Conservation (phyloP, 2,797 vertebrate genomes). For the Perodicticus potto region DNA sequence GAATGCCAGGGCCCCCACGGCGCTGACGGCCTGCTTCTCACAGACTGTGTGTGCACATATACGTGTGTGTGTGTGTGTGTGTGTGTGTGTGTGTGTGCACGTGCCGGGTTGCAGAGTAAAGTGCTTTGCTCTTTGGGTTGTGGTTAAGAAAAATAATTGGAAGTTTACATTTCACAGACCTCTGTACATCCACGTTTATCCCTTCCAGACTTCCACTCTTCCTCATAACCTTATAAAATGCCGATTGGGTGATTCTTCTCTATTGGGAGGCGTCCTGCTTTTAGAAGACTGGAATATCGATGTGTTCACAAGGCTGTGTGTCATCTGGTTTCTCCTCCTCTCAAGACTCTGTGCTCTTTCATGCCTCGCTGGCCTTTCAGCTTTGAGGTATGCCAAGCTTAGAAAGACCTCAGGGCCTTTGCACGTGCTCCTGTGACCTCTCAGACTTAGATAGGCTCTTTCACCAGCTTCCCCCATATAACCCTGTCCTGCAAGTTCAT, state of each 20-base stretch:
- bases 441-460: neutral
- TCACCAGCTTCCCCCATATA: neutral
- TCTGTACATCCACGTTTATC: neutral
- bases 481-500: neutral
- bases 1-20: neutral
- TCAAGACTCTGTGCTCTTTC: neutral
- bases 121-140: neutral
- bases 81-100: neutral
- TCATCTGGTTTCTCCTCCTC: neutral
- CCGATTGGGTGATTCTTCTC: neutral
- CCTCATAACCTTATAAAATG: neutral
- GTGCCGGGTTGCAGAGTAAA: neutral
- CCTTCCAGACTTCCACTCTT: neutral
- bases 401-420: neutral
- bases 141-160: neutral
- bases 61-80: neutral
- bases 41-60: neutral
- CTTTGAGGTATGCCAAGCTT: neutral
- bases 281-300: neutral
- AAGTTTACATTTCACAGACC: neutral
- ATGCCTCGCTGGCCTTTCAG: neutral
- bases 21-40: neutral
- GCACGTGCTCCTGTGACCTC: neutral
- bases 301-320: neutral
- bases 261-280: neutral